A percentile compares a stretch with the other conserved stretches of the same genome.
phyloP scores from a whole-genome alignment of 2,797 vertebrate species.

The Hoplostethus atlanticus region DNA sequence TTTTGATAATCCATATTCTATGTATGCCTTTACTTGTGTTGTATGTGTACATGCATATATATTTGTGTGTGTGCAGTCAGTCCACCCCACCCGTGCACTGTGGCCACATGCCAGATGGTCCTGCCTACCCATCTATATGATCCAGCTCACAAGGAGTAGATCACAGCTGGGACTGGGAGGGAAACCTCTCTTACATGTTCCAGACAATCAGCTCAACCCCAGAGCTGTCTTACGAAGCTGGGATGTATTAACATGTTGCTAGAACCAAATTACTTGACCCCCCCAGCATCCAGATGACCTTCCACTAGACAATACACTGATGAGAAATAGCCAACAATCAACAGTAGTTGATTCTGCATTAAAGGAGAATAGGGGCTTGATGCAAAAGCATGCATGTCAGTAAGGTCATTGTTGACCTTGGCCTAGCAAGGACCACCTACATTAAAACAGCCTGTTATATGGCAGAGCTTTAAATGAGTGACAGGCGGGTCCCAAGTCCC shows the following conservation, averaged over 20 bases:
- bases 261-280: not conserved
- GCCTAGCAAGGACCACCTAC: not conserved
- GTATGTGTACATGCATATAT: conserved; percentile 1
- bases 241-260: not conserved
- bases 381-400: not conserved
- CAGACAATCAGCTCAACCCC: not conserved
- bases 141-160: not conserved
- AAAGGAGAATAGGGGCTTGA: not conserved
- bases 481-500: too few relatives aligned
- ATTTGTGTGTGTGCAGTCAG: not conserved
- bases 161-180: not conserved
- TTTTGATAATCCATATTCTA: conserved; percentile 21
- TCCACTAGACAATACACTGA: not conserved
- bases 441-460: not conserved
- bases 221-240: not conserved
- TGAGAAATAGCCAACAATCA: not conserved
- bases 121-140: not conserved
- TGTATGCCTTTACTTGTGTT: not conserved
- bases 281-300: not conserved
- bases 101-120: conserved; percentile 16
- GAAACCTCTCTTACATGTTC: not conserved
- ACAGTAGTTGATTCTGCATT: not conserved
- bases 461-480: too few relatives aligned
- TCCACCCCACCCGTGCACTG: not conserved
- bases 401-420: not conserved